Conservation (phyloP, 1,140 invertebrate genomes). For the Diachasma alloeum region DNA sequence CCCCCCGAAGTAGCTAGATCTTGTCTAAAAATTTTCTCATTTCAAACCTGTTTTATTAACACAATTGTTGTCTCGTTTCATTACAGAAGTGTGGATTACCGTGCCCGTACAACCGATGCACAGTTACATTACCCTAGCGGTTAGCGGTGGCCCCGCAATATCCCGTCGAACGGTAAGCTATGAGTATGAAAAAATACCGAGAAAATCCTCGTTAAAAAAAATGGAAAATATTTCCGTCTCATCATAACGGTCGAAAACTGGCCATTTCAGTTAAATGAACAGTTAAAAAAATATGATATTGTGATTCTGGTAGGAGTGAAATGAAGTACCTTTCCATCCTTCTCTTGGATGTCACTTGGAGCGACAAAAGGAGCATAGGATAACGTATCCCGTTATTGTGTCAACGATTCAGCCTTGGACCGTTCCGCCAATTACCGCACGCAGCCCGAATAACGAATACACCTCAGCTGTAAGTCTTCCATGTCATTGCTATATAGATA, state of each 20-base stretch:
- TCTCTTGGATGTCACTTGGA: neutral
- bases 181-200: neutral
- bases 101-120: neutral
- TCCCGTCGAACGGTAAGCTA: constrained; percentile 3
- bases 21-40: neutral
- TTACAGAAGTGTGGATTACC: neutral
- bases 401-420: constrained; percentile 29
- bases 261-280: neutral
- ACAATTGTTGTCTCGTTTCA: neutral
- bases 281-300: neutral
- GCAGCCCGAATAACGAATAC: constrained; percentile 30
- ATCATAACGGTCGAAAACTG: neutral
- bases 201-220: neutral
- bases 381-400: constrained; percentile 23
- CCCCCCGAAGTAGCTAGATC: neutral
- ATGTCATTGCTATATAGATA: constrained; percentile 26
- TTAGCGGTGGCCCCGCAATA: neutral
- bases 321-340: neutral
- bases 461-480: constrained; percentile 19
- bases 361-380: constrained; percentile 7
- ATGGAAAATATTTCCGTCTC: neutral
- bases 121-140: neutral
- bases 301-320: neutral
- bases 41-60: neutral
- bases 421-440: constrained; percentile 30